phyloP scores from a whole-genome alignment of 2,888 invertebrate genomes.

The Heliconius aoede region DNA sequence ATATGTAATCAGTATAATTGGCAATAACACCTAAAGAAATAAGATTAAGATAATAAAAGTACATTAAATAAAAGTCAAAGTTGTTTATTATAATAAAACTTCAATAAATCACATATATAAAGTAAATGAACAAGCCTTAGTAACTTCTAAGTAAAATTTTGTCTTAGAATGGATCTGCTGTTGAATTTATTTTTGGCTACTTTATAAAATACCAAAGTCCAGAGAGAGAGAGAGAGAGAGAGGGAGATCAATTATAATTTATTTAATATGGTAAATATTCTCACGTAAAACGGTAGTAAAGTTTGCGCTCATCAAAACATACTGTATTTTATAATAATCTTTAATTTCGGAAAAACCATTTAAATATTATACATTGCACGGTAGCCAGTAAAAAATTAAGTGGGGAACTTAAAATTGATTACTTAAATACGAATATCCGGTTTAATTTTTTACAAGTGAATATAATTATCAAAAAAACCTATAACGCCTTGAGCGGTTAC shows the following conservation, averaged over 20 bases:
- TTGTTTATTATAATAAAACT: slow-evolving; percentile 5
- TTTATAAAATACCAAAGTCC: background rate
- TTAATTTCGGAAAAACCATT: background rate
- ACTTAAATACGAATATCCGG: slow-evolving; percentile 19
- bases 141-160: slow-evolving; percentile 4
- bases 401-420: slow-evolving; percentile 2
- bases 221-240: background rate
- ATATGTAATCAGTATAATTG: slow-evolving; percentile 4
- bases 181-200: slow-evolving; percentile 3
- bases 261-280: background rate
- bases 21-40: background rate
- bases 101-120: background rate
- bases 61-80: background rate
- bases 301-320: background rate
- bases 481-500: slow-evolving; percentile 20
- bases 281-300: background rate
- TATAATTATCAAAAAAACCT: slow-evolving; percentile 20
- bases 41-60: background rate
- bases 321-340: slow-evolving; percentile 8
- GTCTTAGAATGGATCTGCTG: background rate
- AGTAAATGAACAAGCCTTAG: slow-evolving; percentile 7
- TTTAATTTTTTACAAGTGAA: slow-evolving; percentile 15
- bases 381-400: slow-evolving; percentile 8
- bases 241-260: background rate
- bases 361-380: background rate